Evolutionary conservation across 2,797 vertebrate species (phyloP), one percentile per base, ranked within the genome.

Genomic region (Alosa sapidissima): DNA sequence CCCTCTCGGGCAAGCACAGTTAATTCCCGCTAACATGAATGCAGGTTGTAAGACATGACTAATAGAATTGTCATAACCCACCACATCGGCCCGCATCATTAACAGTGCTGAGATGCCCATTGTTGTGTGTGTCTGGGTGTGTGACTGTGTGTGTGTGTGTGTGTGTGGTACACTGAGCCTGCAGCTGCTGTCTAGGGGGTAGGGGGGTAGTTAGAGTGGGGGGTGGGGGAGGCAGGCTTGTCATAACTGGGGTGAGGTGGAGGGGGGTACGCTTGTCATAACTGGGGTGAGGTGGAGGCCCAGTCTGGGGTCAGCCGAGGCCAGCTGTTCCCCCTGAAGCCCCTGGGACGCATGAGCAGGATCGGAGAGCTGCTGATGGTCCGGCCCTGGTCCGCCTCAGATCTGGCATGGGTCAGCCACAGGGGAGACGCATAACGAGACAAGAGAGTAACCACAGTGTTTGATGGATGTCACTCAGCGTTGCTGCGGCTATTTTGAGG

Each of bases 31-130:
- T 21, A 78, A 78, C 72, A 78, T 78, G 72, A 78, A 47, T 47
- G 16, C 72, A 45, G 72, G 41, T 78, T 87, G 84, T n/a, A 68
- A 54, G 84, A 81, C 24, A 54, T 87, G 86, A 89, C 88, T 87
- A 86, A 89, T 83, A 49, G 82, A 83, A 87, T 87, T 88, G 85
- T 88, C 87, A 86, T 86, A 85, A 88, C 84, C 82, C 72, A 75
- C 52, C n/a, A 55, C 48, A 62, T 88, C 55, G 58, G 65, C 65
- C 65, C 5, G 33, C 33, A 16, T 72, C 62, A 36, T 68, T 68
- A 62, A 24, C 33, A 36, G 28, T 33, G 33, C 65, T 36, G 65
- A 33, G 28, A 41, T 28, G 33, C 65, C 65, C 65, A 24, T 62
- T 62, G 58, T 62, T 36, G 13, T 36, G n/a, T 65, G 24, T 33